Base-by-base conservation (phyloP, 2,113 vertebrate species). In the Hippopotamus amphibius region DNA sequence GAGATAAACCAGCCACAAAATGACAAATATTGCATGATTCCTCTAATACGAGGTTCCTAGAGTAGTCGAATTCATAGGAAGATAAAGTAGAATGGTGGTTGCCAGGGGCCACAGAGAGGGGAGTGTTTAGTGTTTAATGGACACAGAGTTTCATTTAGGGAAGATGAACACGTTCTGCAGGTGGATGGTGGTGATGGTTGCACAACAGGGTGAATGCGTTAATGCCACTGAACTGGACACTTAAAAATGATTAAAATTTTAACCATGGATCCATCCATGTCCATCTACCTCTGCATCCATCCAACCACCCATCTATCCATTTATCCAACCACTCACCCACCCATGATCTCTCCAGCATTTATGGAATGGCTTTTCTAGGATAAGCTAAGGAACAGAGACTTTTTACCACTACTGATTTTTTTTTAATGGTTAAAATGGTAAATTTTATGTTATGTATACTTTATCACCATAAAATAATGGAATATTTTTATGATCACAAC, bases 331-430 rank as follows among this genome's bases (percentile, higher is more conserved):
- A 41, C 16, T 74, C 11, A 50, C 28, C 16, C 28, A 88, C 6
- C 28, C 28, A 14, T 19, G 33, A 77, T 53, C 48, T 83, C 5
- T 4, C 28, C 43, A 92, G 41, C 53, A 80, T 65, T 91, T 85
- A 41, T 30, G 13, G 22, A 80, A 46, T 63, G 33, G 19, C 13
- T 90, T 7, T 82, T 93, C 14, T 63, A 59, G 76, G 19, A 41
- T 7, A 72, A 37, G 10, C 16, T 53, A 66, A 93, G n/a, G 13
- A 79, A 82, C 6, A 82, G 80, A 55, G 28, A 61, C 14, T n/a
- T 94, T 93, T 88, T 57, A 81, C 55, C 81, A 82, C 37, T 71
- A 46, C 37, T 94, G 22, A 93, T 93, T 37, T 80, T 3, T n/a
- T 53, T 57, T 57, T 16, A 91, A 22, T 66, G 33, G 11, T 65